Conservation (phyloP, 2,888 invertebrate genomes). For the Ichneumoninae sp. region DNA sequence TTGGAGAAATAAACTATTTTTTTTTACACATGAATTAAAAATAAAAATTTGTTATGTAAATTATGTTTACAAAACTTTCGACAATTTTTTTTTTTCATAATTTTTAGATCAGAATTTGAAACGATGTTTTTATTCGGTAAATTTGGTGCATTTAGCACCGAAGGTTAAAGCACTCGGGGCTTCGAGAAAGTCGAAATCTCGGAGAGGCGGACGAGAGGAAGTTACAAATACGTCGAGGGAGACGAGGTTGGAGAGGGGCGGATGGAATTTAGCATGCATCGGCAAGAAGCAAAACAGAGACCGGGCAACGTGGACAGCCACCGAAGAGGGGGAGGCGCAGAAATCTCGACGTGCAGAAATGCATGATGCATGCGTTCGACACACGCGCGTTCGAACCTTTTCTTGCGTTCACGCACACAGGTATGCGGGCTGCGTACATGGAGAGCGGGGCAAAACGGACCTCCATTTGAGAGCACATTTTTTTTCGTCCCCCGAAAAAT, state of each 20-base stretch:
- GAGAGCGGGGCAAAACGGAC: background rate
- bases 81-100: background rate
- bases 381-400: slow-evolving; percentile 42
- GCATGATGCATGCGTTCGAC: slow-evolving; percentile 64
- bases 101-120: background rate
- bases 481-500: background rate
- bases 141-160: background rate
- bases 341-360: slow-evolving; percentile 55
- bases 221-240: slow-evolving; percentile 34
- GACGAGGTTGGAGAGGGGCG: slow-evolving; percentile 43
- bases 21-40: background rate
- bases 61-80: background rate
- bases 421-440: background rate
- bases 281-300: slow-evolving; percentile 25
- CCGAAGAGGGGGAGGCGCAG: slow-evolving; percentile 9
- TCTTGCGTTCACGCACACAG: slow-evolving; percentile 46
- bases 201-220: slow-evolving; percentile 18
- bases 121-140: background rate
- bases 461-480: background rate
- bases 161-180: background rate
- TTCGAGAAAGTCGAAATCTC: background rate
- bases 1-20: no score
- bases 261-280: slow-evolving; percentile 22
- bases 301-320: background rate
- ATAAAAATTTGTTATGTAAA: background rate